phyloP scores from a whole-genome alignment of 2,113 vertebrate genomes.

The Labrus mixtus region DNA sequence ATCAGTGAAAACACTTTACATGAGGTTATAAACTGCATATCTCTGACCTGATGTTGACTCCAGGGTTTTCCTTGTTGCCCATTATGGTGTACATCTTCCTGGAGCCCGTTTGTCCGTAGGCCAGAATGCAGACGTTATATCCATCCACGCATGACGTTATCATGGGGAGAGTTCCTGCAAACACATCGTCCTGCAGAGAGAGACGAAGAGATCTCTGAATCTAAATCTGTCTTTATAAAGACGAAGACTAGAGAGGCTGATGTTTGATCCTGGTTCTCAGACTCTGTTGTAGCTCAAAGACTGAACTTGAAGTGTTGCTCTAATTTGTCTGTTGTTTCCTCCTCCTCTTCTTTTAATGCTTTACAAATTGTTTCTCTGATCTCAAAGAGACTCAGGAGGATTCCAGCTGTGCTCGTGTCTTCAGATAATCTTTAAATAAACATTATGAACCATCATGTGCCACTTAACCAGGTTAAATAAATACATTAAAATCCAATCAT shows the following conservation, averaged over 20 bases:
- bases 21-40: background rate
- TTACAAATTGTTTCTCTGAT: too few species aligned
- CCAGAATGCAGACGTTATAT: conserved; percentile 79
- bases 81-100: conserved; percentile 83
- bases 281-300: too few species aligned
- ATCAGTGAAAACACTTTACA: too few species aligned
- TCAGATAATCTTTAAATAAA: background rate
- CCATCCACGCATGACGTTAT: conserved; percentile 79
- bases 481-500: background rate
- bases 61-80: conserved; percentile 74
- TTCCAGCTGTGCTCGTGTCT: background rate
- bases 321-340: too few species aligned
- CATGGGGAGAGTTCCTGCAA: conserved; percentile 70
- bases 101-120: conserved; percentile 80
- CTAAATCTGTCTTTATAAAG: too few species aligned
- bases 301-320: too few species aligned
- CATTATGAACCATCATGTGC: background rate
- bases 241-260: background rate
- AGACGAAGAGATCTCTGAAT: too few species aligned
- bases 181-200: conserved; percentile 73
- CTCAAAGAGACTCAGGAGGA: background rate
- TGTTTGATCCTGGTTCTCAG: too few species aligned
- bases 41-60: conserved; percentile 77
- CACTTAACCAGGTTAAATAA: background rate
- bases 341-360: too few species aligned